phyloP scores from a whole-genome alignment of 2,113 vertebrate genomes.

The Bujurquina vittata region DNA sequence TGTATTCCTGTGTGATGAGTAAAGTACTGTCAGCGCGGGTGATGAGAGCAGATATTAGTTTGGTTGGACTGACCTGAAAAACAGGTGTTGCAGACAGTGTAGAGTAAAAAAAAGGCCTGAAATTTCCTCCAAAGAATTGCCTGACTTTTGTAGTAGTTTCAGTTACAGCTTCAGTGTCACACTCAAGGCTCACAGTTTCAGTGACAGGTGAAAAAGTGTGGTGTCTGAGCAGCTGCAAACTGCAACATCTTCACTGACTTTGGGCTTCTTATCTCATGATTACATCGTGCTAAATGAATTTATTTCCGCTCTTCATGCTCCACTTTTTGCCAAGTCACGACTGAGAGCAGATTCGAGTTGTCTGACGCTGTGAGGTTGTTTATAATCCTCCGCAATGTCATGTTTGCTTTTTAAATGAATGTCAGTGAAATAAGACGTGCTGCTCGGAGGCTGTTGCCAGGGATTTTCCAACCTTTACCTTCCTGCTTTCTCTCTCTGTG shows the following conservation, averaged over 20 bases:
- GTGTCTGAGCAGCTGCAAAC: not conserved
- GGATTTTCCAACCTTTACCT: constrained; percentile 43
- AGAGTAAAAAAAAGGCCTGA: not conserved
- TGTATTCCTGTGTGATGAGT: constrained; percentile 12
- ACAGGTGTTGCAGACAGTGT: constrained; percentile 35
- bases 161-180: not conserved
- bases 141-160: constrained; percentile 1
- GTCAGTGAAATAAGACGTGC: constrained; percentile 42
- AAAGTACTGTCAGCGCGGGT: not conserved
- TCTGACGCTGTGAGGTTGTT: not conserved
- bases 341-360: not conserved
- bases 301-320: not conserved
- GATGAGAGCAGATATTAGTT: not conserved
- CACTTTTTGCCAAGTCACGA: not conserved
- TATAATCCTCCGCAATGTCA: constrained; percentile 38
- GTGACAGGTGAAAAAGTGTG: constrained; percentile 1
- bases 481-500: not conserved
- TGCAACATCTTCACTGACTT: not conserved
- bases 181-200: not conserved
- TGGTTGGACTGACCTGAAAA: constrained; percentile 58
- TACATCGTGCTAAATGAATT: not conserved
- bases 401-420: constrained; percentile 33
- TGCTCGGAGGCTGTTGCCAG: constrained; percentile 40
- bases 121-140: not conserved
- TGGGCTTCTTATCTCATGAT: not conserved